Evolutionary conservation across 2,113 vertebrate genomes (phyloP).

Genomic region (Hemicordylus capensis): DNA sequence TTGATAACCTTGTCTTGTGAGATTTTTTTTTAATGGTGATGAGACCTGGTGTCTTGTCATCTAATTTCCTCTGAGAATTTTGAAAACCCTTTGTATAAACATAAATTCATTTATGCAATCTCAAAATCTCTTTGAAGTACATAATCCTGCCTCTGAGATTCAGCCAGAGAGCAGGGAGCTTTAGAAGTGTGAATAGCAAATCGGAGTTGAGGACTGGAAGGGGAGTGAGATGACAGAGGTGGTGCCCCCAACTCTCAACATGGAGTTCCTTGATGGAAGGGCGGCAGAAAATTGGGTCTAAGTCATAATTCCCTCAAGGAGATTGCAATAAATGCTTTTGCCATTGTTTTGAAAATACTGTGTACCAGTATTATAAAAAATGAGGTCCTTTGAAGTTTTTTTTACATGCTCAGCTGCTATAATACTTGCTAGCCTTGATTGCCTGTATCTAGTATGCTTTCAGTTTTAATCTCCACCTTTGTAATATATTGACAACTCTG

Average conservation of each 20-base stretch:
- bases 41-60: background rate
- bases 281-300: background rate
- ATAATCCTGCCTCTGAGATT: too few relatives aligned
- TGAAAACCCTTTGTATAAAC: background rate
- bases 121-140: background rate
- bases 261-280: background rate
- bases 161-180: background rate
- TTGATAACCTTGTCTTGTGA: background rate
- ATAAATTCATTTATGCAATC: background rate
- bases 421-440: background rate
- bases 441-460: background rate
- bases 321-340: background rate
- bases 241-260: too few relatives aligned
- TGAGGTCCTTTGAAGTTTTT: background rate
- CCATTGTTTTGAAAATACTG: background rate
- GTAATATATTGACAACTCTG: background rate
- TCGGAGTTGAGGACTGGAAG: background rate
- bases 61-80: background rate
- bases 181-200: background rate
- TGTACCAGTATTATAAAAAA: background rate
- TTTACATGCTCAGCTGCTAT: background rate
- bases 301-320: background rate
- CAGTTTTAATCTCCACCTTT: background rate
- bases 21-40: background rate
- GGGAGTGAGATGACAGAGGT: background rate